Evolutionary conservation across 2,797 vertebrate genomes (phyloP), one percentile per base, ranked within the genome.

Genomic region (Mycteria americana): DNA sequence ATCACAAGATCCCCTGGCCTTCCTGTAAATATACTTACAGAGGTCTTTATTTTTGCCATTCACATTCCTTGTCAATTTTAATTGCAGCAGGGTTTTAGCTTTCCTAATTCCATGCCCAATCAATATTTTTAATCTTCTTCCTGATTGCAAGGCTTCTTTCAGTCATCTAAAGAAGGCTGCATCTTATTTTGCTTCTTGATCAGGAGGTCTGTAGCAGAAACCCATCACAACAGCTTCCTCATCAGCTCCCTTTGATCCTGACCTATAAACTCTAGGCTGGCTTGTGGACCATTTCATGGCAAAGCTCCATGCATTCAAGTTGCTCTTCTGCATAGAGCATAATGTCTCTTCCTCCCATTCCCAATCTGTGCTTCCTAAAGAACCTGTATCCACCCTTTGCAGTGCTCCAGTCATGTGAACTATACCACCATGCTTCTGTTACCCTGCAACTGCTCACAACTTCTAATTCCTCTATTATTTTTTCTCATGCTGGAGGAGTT

Each of bases 101-200:
- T 83, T 92, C 46, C 19, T 72, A 89, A 84, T 91, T 89, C 41
- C 18, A 46, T 31, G 41, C 16, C 18, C 35, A 82, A 89, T 81
- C 57, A 92, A 76, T 95, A 85, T 46, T 91, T 95, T 91, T 73
- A 87, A 91, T 90, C 35, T 77, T 90, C 72, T 73, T 92, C 13
- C 41, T 69, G 18, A 57, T 62, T 84, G 46, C 24, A 87, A 85
- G 46, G 8, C 13, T 92, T 43, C 17, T 72, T 93, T 89, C 59
- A 76, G 37, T 79, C 53, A 62, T 13, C 14, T 82, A 63, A 87
- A 76, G 37, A 78, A 81, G 8, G 18, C 10, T 76, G 21, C 13
- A 46, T 65, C 11, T 65, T 72, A 50, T 89, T 81, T 92, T 79
- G 8, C 27, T 30, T 33, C 19, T 80, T 54, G 18, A 56, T 87